A percentile compares a stretch with the other conserved stretches of the same genome.
Conservation (phyloP, 2,888 invertebrate genomes). For the Drosophila leonis region DNA sequence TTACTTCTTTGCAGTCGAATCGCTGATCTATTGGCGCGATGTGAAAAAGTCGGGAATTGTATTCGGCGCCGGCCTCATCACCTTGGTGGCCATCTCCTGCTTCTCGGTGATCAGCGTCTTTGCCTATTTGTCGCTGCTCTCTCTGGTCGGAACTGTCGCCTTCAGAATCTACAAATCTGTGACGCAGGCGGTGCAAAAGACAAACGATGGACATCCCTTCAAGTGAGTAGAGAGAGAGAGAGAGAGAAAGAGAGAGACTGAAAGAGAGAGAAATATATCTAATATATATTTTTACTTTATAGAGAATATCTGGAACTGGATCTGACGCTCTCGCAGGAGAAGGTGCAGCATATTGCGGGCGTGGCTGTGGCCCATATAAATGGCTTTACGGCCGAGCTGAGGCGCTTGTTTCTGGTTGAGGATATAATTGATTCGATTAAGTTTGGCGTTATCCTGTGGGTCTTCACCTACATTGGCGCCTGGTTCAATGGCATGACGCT, state of each 20-base stretch:
- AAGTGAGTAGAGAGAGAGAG: slow-evolving; percentile 89
- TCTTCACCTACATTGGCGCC: slow-evolving; percentile 98
- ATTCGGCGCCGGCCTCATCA: slow-evolving; percentile 94
- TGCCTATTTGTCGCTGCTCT: slow-evolving; percentile 95
- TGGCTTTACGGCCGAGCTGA: slow-evolving; percentile 92
- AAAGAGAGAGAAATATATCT: neutral
- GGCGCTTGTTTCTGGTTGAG: slow-evolving; percentile 97
- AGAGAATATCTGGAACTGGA: slow-evolving; percentile 95
- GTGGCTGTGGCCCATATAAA: slow-evolving; percentile 95
- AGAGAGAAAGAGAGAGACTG: neutral
- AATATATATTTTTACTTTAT: neutral
- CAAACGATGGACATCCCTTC: slow-evolving; percentile 98
- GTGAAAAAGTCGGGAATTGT: slow-evolving; percentile 97
- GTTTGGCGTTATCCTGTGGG: slow-evolving; percentile 98
- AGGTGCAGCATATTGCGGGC: slow-evolving; percentile 95
- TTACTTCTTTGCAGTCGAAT: slow-evolving; percentile 92
- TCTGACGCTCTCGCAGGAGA: slow-evolving; percentile 94
- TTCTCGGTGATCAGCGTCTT: slow-evolving; percentile 98
- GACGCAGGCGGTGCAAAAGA: slow-evolving; percentile 98
- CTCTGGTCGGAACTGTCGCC: slow-evolving; percentile 94
- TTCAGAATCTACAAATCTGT: slow-evolving; percentile 99
- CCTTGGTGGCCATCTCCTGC: slow-evolving; percentile 96
- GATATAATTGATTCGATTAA: slow-evolving; percentile 98
- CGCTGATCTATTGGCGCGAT: slow-evolving; percentile 99
- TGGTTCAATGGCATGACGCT: slow-evolving; percentile 99